Evolutionary conservation across 2,797 vertebrate species (phyloP), one percentile per base, ranked within the genome.

Genomic region (Pangasius sanitwongsei): DNA sequence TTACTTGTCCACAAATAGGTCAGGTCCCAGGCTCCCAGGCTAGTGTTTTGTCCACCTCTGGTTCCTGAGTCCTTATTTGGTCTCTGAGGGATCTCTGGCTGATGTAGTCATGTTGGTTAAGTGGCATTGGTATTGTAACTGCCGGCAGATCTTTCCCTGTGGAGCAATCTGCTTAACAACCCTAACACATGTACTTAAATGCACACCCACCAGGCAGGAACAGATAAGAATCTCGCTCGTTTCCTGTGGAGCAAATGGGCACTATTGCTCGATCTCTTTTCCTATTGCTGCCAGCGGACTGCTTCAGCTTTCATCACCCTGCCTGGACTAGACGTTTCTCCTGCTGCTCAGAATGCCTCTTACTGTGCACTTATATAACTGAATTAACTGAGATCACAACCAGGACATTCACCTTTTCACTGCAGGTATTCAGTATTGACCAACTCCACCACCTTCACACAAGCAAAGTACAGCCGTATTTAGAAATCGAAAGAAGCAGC

Each of bases 241-340:
- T 91, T 92, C 91, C 90, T 88, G 75, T 53, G 25, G 37, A 84
- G 83, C 55, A 15, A 23, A 59, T 85, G 89, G 48, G 87, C 85
- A 78, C 86, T 90, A 82, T 78, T 85, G 20, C 85, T 84, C n/a
- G 44, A 87, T 83, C 48, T 65, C 78, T 80, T 65, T 91, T 91
- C 88, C 90, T 88, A 88, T 90, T 89, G 70, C 88, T 89, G 82
- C 83, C 57, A 48, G 44, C 67, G 37, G 53, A 61, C 65, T 48
- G 80, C 55, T 72, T 23, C 31, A 48, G 80, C 70, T 37, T 78
- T 88, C 69, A 75, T 84, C 85, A 28, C 78, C n/a, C 63, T 25
- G 53, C 53, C n/a, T 50, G 65, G n/a, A 89, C 63, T 28, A 59
- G 65, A 31, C 1, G 74, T 37, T 70, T 63, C 50, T 13, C 8